Evolutionary conservation across 2,113 vertebrate genomes (phyloP).

Genomic region (Urocynchramus pylzowi): DNA sequence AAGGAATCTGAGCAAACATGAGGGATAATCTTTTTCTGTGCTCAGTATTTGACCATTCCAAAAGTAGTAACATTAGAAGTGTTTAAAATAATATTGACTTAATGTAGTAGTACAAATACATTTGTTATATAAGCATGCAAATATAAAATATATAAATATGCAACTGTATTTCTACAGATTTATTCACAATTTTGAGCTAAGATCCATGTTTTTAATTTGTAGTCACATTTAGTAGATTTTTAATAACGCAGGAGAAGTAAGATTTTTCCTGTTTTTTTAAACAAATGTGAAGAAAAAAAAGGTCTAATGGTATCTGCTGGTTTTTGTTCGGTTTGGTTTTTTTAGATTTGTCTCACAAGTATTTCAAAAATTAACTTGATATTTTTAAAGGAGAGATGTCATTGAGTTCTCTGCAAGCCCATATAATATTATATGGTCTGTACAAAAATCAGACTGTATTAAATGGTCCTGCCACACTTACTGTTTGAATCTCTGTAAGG

Average conservation of each 20-base stretch:
- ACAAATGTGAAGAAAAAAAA: not conserved
- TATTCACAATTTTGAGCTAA: not conserved
- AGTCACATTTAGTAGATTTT: not conserved
- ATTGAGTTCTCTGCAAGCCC: not conserved
- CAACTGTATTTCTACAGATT: not conserved
- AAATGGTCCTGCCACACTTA: not conserved
- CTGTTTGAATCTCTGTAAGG: not conserved
- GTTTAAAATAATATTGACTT: not conserved
- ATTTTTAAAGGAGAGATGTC: not conserved
- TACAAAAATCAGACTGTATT: not conserved
- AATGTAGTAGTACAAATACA: not conserved
- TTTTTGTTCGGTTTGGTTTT: not conserved
- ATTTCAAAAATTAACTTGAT: not conserved
- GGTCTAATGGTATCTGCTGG: fast-evolving
- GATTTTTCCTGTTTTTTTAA: not conserved
- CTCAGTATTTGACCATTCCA: not conserved
- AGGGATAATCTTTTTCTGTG: not conserved
- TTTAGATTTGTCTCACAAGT: not conserved
- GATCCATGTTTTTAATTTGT: not conserved
- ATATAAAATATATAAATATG: not conserved
- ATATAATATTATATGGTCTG: not conserved
- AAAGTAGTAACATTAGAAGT: not conserved
- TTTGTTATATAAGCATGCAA: not conserved
- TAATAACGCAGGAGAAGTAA: not conserved
- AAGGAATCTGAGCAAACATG: not conserved